Conservation (phyloP, 2,888 invertebrate genomes). For the Elmis aenea region DNA sequence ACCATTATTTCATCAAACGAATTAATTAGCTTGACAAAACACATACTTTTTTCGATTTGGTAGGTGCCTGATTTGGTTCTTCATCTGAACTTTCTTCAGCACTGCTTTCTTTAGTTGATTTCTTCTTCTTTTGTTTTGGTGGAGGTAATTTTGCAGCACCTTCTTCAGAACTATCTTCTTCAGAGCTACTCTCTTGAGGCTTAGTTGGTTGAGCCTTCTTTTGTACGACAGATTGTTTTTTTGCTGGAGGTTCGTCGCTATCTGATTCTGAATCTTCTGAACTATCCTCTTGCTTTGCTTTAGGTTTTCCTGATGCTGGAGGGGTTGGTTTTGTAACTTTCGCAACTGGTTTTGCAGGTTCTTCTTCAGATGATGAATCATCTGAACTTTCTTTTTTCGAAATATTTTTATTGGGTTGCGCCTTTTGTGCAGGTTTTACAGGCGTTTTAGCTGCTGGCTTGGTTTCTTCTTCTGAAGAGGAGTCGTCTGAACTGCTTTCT, state of each 20-base stretch:
- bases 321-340: constrained; percentile 26
- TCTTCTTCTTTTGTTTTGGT: constrained; percentile 19
- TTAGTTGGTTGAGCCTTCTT: constrained; percentile 20
- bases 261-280: constrained; percentile 36
- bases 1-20: too few species aligned
- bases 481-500: constrained; percentile 33
- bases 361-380: constrained; percentile 39
- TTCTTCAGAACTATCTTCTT: constrained; percentile 31
- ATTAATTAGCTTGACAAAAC: neutral
- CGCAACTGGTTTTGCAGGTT: constrained; percentile 13
- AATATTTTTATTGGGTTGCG: constrained; percentile 26
- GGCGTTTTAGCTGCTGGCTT: constrained; percentile 25
- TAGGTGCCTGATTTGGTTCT: too few species aligned
- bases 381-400: constrained; percentile 42
- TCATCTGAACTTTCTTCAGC: constrained; percentile 41
- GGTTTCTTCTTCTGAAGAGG: constrained; percentile 34
- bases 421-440: constrained; percentile 7
- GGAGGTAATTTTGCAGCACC: constrained; percentile 21
- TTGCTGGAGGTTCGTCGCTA: constrained; percentile 35
- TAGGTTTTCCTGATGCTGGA: constrained; percentile 19
- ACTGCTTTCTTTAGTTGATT: constrained; percentile 22
- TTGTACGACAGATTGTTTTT: constrained; percentile 22
- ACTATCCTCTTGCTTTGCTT: constrained; percentile 12
- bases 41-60: too few species aligned
- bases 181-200: constrained; percentile 38